Evolutionary conservation across 2,113 vertebrate genomes (phyloP).

Genomic region (Psophia crepitans): DNA sequence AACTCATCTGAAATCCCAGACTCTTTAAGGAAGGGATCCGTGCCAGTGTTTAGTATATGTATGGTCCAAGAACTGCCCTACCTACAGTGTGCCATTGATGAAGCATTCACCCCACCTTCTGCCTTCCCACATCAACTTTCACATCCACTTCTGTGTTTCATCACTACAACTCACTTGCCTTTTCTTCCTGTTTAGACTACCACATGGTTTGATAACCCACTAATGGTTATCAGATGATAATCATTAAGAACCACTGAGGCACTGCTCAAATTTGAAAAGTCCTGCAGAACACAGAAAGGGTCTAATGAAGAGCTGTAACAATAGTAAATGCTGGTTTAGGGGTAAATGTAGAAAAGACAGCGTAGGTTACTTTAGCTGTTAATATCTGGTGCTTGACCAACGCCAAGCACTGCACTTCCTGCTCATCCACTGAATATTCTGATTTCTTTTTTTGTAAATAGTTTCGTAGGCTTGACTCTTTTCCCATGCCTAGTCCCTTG

Average conservation of each 20-base stretch:
- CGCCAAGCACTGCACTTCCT: not conserved
- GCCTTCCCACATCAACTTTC: not conserved
- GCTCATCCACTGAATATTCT: not conserved
- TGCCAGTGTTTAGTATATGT: not conserved
- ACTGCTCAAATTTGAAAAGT: not conserved
- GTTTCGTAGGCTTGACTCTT: not conserved
- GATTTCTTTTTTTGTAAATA: not conserved
- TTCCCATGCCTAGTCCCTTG: not conserved
- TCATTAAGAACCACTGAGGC: not conserved
- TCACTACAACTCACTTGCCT: not conserved
- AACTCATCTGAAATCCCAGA: not conserved
- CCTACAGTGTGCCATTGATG: fast-evolving
- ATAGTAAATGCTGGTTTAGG: not conserved
- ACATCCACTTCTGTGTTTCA: not conserved
- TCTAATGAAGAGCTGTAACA: not conserved
- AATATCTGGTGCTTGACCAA: not conserved
- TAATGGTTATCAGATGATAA: not conserved
- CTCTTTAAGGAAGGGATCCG: not conserved
- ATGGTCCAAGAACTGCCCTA: not conserved
- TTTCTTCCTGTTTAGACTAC: not conserved
- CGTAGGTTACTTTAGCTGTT: not conserved
- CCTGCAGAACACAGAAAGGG: not conserved
- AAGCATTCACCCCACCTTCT: not conserved
- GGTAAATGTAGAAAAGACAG: not conserved
- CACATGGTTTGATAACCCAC: not conserved